phyloP scores from a whole-genome alignment of 2,888 invertebrate genomes.

The Podabrus alpinus region DNA sequence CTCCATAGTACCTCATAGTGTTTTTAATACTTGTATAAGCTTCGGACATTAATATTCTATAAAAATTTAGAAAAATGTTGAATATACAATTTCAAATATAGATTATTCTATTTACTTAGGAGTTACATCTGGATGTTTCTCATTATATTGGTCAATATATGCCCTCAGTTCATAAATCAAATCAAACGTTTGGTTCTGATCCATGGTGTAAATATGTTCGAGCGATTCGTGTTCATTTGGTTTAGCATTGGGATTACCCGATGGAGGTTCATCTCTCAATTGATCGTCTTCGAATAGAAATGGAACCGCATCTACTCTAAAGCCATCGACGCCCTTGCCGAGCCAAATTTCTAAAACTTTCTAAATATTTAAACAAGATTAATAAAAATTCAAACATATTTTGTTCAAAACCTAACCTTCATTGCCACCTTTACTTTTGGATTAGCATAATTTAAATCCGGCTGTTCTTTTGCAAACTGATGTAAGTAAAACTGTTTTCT shows the following conservation, averaged over 20 bases:
- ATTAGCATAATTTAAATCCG: constrained; percentile 81
- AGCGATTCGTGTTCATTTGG: constrained; percentile 61
- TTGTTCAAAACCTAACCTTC: constrained; percentile 54
- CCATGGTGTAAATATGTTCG: constrained; percentile 66
- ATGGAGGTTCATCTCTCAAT: constrained; percentile 54
- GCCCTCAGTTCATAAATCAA: constrained; percentile 70
- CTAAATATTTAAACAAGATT: constrained; percentile 51
- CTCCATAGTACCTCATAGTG: constrained; percentile 69
- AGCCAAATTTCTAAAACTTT: constrained; percentile 78
- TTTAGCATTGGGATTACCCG: constrained; percentile 34
- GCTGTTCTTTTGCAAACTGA: constrained; percentile 74
- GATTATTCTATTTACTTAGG: neutral
- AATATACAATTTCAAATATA: neutral
- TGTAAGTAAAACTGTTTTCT: constrained; percentile 74
- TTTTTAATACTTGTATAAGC: constrained; percentile 66
- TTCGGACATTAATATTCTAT: constrained; percentile 76
- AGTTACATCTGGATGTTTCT: constrained; percentile 32
- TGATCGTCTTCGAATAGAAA: constrained; percentile 54
- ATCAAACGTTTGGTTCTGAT: constrained; percentile 63
- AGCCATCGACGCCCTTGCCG: constrained; percentile 82
- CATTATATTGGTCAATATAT: constrained; percentile 62
- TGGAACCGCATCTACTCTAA: constrained; percentile 78
- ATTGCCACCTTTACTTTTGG: constrained; percentile 69
- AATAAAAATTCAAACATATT: neutral
- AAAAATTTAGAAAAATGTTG: neutral